Percentiles rank a stretch among this genome's conserved stretches.
These are phyloP conservation scores for Phrixothrix hirtus DNA, from an alignment of 2,888 invertebrate genomes.

Conservation along the genomic window DNA sequence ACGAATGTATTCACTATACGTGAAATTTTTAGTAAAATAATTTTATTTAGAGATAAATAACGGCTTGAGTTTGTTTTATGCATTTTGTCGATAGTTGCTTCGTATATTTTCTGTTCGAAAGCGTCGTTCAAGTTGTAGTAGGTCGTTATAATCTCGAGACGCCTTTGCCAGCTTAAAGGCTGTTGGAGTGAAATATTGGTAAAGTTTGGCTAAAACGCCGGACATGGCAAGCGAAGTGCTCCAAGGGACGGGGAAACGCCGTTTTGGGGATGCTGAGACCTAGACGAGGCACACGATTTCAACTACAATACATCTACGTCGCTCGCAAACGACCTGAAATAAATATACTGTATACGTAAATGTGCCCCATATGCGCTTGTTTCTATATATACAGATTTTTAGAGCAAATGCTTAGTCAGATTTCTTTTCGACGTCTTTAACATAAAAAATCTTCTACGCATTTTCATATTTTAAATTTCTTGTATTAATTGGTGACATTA, in stretches of 20 bases:
- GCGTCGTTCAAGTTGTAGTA: conserved; percentile 4
- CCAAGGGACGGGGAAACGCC: conserved; percentile 34
- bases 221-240: conserved; percentile 47
- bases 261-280: conserved; percentile 29
- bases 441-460: conserved; percentile 10
- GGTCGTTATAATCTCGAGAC: conserved; percentile 27
- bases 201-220: conserved; percentile 49
- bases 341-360: conserved; percentile 48
- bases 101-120: conserved; percentile 23
- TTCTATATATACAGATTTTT: conserved; percentile 31
- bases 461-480: conserved; percentile 7
- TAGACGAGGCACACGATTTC: conserved; percentile 43
- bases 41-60: conserved; percentile 12
- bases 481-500: no score
- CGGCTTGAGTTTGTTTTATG: no score
- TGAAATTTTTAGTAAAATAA: conserved; percentile 10
- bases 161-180: conserved; percentile 22
- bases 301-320: conserved; percentile 49
- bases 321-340: conserved; percentile 48
- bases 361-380: conserved; percentile 34
- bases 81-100: conserved; percentile 20
- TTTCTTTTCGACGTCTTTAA: conserved; percentile 16
- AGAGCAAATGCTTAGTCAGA: conserved; percentile 28
- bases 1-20: no score
- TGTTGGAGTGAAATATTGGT: conserved; percentile 44